Percentiles rank a stretch among this genome's conserved stretches.
Evolutionary conservation across 2,888 invertebrate genomes (phyloP).

Genomic region (Ernsta delagoae): DNA sequence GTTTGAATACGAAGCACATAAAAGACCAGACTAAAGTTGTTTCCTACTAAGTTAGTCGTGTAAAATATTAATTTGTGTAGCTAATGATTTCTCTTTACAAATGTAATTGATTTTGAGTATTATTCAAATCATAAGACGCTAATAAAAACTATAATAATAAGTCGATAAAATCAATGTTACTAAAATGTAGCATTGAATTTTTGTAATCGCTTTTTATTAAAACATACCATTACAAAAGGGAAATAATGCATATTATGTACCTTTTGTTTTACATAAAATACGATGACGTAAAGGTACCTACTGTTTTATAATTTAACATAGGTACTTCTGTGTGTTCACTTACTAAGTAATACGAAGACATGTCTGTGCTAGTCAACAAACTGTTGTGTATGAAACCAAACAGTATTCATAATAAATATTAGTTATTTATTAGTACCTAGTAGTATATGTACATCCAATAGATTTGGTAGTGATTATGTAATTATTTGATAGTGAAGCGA

Average conservation of each 20-base stretch:
- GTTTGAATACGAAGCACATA: not conserved
- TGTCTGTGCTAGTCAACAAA: slow-evolving; percentile 29
- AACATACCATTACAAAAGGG: too few species aligned
- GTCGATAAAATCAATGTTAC: too few species aligned
- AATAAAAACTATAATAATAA: too few species aligned
- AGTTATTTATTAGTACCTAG: slow-evolving; percentile 10
- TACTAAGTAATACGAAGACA: slow-evolving; percentile 15
- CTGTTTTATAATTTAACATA: too few species aligned
- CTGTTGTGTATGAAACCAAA: slow-evolving; percentile 12
- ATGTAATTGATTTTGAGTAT: not conserved
- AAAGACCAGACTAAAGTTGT: slow-evolving; percentile 10
- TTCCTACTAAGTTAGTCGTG: not conserved
- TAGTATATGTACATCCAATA: slow-evolving; percentile 10
- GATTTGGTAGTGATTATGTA: slow-evolving; percentile 7
- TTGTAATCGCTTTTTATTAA: too few species aligned
- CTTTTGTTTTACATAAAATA: too few species aligned
- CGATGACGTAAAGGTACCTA: too few species aligned
- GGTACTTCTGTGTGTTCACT: slow-evolving; percentile 7
- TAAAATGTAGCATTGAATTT: too few species aligned
- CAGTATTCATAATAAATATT: slow-evolving; percentile 29
- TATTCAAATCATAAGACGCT: not conserved
- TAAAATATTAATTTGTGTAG: not conserved
- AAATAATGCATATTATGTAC: too few species aligned
- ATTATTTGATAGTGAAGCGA: not conserved
- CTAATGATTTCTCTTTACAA: too few species aligned